phyloP scores from a whole-genome alignment of 1,140 invertebrate species.

The Heliothis subflexa region DNA sequence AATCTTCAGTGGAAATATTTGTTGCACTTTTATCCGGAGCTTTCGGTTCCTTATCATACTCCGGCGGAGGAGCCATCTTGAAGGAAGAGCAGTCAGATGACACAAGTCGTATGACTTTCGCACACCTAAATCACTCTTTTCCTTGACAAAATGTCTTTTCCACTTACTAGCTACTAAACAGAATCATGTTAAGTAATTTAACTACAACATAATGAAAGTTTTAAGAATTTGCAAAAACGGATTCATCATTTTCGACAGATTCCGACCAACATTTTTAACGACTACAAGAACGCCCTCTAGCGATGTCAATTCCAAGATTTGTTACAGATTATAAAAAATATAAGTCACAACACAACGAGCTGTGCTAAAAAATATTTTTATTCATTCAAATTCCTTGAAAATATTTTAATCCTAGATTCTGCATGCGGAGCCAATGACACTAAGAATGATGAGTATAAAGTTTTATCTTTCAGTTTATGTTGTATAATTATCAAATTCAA shows the following conservation, averaged over 20 bases:
- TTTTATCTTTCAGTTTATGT: no score
- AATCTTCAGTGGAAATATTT: slow-evolving; percentile 75
- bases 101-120: slow-evolving; percentile 86
- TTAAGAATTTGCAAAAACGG: slow-evolving; percentile 73
- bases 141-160: slow-evolving; percentile 63
- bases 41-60: slow-evolving; percentile 90
- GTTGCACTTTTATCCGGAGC: slow-evolving; percentile 88
- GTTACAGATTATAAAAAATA: slow-evolving; percentile 32
- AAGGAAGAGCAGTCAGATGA: slow-evolving; percentile 86
- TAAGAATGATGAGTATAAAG: no score
- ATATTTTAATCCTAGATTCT: no score
- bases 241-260: slow-evolving; percentile 82
- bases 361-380: not conserved
- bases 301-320: slow-evolving; percentile 45
- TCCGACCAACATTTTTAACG: slow-evolving; percentile 80
- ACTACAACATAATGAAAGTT: slow-evolving; percentile 75
- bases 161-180: slow-evolving; percentile 72
- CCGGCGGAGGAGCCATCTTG: slow-evolving; percentile 91
- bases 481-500: no score
- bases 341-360: not conserved
- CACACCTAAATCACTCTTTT: slow-evolving; percentile 77
- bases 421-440: no score
- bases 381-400: no score
- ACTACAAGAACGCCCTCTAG: slow-evolving; percentile 70
- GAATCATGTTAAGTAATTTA: slow-evolving; percentile 67